Conservation (phyloP, 2,888 invertebrate genomes). For the Brassicogethes aeneus region DNA sequence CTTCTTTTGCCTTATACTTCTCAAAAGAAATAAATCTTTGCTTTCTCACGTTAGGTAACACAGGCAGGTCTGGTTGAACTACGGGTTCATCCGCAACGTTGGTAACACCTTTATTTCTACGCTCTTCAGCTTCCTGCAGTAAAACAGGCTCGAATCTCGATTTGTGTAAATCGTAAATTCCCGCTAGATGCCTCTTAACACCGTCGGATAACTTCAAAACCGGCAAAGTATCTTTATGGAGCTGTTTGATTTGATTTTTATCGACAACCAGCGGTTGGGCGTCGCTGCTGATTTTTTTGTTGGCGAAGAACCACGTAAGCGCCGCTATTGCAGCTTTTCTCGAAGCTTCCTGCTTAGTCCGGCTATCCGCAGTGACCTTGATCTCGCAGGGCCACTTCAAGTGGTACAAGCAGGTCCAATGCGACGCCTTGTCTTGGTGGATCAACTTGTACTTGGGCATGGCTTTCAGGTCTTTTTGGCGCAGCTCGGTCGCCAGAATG, state of each 20-base stretch:
- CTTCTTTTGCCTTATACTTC: too few species aligned
- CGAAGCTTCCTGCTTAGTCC: conserved; percentile 47
- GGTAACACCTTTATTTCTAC: too few species aligned
- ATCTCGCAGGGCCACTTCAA: conserved; percentile 51
- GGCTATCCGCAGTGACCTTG: conserved; percentile 45
- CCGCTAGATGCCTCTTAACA: too few species aligned
- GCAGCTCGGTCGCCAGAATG: conserved; percentile 41
- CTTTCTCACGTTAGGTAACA: too few species aligned
- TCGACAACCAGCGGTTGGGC: conserved; percentile 46
- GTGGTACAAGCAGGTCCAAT: conserved; percentile 47
- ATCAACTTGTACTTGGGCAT: conserved; percentile 34
- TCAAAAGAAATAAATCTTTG: too few species aligned
- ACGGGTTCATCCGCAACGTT: too few species aligned
- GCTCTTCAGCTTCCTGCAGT: too few species aligned
- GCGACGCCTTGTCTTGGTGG: conserved; percentile 22
- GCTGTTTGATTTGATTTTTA: conserved; percentile 33
- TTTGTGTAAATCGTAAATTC: too few species aligned
- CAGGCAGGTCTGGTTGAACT: too few species aligned
- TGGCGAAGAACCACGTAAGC: conserved; percentile 46
- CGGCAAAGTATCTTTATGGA: conserved; percentile 33
- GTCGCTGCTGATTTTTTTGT: conserved; percentile 41
- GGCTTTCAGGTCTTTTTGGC: conserved; percentile 32
- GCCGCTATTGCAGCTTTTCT: conserved; percentile 47
- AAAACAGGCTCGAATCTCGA: too few species aligned
- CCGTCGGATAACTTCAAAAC: too few species aligned